Conservation (phyloP, 2,797 vertebrate genomes). For the Pangasius macronema region DNA sequence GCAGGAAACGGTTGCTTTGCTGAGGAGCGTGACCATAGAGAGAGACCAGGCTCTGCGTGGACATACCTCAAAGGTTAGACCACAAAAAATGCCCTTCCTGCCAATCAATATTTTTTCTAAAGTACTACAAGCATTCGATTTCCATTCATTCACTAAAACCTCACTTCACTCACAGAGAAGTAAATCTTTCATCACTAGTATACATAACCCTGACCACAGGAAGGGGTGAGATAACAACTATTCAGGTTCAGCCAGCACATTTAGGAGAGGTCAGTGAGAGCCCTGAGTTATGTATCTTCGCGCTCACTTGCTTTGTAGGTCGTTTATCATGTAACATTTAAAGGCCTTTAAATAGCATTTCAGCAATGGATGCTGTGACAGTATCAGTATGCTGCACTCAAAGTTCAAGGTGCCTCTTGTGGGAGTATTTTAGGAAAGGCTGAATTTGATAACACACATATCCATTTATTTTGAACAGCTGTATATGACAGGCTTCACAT, state of each 20-base stretch:
- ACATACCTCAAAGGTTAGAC: constrained; percentile 60
- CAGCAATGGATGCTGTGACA: constrained; percentile 32
- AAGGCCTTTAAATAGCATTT: constrained; percentile 55
- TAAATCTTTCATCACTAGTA: constrained; percentile 7
- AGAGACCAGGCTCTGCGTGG: constrained; percentile 70
- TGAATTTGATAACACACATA: constrained; percentile 13
- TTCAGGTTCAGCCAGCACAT: constrained; percentile 1
- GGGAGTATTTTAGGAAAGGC: constrained; percentile 38
- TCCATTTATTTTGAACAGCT: constrained; percentile 33
- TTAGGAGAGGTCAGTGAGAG: constrained; percentile 36
- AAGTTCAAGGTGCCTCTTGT: constrained; percentile 50
- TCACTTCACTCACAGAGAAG: neutral
- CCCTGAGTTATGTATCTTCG: constrained; percentile 29
- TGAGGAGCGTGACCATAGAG: constrained; percentile 68
- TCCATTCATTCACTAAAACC: constrained; percentile 10
- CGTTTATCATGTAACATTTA: constrained; percentile 46
- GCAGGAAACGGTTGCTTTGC: constrained; percentile 61
- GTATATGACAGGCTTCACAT: constrained; percentile 3
- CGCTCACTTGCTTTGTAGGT: constrained; percentile 27
- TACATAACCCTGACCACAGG: neutral
- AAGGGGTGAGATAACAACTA: neutral
- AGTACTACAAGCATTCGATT: neutral
- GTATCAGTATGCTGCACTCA: constrained; percentile 43
- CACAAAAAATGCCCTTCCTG: constrained; percentile 3
- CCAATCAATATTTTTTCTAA: neutral